A percentile compares a stretch with the other conserved stretches of the same genome.
Evolutionary conservation across 2,888 invertebrate species (phyloP).

Genomic region (Conomelus anceps): DNA sequence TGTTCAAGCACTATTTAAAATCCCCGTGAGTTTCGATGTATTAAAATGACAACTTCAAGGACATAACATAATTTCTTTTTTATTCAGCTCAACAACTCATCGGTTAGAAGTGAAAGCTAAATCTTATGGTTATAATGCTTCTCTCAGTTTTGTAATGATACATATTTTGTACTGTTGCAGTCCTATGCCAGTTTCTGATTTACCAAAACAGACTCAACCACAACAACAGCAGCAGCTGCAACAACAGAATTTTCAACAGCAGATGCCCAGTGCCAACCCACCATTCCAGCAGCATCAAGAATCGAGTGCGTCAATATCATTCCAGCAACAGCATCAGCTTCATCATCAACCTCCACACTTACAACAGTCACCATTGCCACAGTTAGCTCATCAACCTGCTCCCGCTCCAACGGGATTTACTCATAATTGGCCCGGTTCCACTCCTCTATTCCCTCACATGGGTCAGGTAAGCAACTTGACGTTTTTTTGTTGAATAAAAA

Average conservation of each 20-base stretch:
- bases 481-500: too few species aligned
- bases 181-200: background rate
- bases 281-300: constrained; percentile 25
- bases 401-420: background rate
- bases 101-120: too few species aligned
- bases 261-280: background rate
- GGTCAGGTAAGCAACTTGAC: constrained; percentile 45
- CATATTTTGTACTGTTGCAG: background rate
- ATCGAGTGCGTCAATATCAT: constrained; percentile 18
- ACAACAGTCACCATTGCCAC: background rate
- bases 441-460: constrained; percentile 47
- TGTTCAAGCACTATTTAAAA: too few species aligned
- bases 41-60: too few species aligned
- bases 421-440: constrained; percentile 28
- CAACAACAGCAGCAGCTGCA: background rate
- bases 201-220: background rate
- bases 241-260: background rate
- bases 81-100: too few species aligned
- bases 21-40: too few species aligned
- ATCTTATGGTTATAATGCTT: too few species aligned
- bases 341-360: background rate
- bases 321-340: constrained; percentile 30
- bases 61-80: too few species aligned
- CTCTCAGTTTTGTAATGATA: too few species aligned
- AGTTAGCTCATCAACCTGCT: too few species aligned